Conservation (phyloP, 2,113 vertebrate species). For the Edolisoma coerulescens region DNA sequence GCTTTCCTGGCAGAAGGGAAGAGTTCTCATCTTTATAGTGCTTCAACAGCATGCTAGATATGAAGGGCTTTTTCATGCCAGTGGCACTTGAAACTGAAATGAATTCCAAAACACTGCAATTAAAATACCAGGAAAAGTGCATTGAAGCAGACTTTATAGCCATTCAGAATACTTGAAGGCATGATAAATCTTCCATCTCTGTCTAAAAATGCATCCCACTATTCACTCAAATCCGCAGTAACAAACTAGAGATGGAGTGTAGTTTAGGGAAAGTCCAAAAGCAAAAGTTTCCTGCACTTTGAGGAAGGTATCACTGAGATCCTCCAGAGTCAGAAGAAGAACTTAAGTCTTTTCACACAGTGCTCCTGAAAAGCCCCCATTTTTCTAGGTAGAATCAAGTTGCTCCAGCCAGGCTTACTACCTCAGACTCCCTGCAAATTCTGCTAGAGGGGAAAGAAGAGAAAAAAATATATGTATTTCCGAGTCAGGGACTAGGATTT, state of each 20-base stretch:
- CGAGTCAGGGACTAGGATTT: neutral
- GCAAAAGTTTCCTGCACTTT: neutral
- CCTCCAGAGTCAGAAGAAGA: neutral
- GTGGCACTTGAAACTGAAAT: neutral
- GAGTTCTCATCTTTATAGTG: neutral
- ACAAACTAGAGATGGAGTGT: neutral
- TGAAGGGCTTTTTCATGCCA: neutral
- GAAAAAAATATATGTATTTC: neutral
- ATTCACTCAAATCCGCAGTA: neutral
- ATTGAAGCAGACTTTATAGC: neutral
- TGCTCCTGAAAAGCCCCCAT: neutral
- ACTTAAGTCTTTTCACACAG: neutral
- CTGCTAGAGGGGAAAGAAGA: neutral
- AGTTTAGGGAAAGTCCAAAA: neutral
- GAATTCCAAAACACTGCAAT: neutral
- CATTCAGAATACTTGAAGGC: neutral
- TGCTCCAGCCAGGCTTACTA: neutral
- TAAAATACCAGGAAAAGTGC: constrained; percentile 1
- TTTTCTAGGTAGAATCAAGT: neutral
- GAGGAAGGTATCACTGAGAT: neutral
- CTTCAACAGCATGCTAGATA: neutral
- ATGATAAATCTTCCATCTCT: neutral
- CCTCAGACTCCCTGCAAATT: neutral
- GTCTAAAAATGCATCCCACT: neutral
- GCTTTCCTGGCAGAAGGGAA: neutral